phyloP scores from a whole-genome alignment of 1,140 invertebrate genomes.

The Aphelinus certus region DNA sequence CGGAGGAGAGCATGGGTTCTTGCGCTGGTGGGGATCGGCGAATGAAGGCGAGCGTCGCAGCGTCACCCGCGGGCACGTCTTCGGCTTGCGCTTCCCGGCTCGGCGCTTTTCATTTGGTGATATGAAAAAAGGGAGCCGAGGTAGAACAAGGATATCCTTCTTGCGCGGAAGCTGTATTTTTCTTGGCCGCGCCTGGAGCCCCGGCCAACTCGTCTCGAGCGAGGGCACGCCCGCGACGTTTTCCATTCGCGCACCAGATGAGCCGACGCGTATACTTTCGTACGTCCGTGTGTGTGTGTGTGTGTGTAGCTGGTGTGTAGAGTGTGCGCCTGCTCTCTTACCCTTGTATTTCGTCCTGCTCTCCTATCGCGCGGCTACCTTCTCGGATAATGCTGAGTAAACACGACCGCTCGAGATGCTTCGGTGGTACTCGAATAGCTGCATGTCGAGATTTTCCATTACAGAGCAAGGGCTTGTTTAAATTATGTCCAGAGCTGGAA shows the following conservation, averaged over 20 bases:
- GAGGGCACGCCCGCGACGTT: constrained; percentile 27
- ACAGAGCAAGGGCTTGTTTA: background rate
- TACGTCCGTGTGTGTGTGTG: no score
- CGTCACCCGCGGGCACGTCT: constrained; percentile 25
- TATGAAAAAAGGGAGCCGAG: constrained; percentile 12
- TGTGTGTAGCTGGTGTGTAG: background rate
- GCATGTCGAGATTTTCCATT: no score
- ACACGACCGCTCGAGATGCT: background rate
- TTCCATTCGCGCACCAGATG: constrained; percentile 15
- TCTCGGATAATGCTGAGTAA: constrained; percentile 31
- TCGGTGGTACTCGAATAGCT: no score
- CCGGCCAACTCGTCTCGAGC: background rate
- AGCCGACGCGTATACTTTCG: background rate
- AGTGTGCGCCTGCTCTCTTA: constrained; percentile 14
- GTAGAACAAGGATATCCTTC: no score
- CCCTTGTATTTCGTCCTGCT: background rate
- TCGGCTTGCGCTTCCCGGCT: constrained; percentile 7
- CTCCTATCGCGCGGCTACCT: background rate
- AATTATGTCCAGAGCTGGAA: background rate
- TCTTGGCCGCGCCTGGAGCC: background rate
- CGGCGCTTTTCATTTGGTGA: constrained; percentile 35
- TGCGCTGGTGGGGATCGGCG: background rate
- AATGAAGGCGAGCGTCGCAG: background rate
- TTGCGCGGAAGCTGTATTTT: constrained; percentile 11
- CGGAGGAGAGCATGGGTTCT: background rate